phyloP scores from a whole-genome alignment of 2,113 vertebrate species.

The Setophaga kirtlandii region DNA sequence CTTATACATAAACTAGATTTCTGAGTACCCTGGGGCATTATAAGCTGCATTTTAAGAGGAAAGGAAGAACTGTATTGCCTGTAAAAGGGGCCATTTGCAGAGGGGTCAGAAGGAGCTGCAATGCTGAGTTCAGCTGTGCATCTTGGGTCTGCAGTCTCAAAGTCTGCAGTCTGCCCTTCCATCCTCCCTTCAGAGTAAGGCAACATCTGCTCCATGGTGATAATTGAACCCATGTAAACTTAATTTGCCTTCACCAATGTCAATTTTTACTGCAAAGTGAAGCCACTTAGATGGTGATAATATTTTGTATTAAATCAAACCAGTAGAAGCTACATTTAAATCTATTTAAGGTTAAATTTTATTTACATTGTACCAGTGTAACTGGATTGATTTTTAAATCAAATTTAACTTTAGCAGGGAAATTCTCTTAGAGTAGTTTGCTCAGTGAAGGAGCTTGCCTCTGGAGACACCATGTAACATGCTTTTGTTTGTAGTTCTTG shows the following conservation, averaged over 20 bases:
- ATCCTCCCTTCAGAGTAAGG: not conserved
- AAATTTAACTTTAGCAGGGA: not conserved
- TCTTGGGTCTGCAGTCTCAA: not conserved
- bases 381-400: not conserved
- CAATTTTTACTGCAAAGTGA: not conserved
- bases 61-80: not conserved
- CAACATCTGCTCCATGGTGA: not conserved
- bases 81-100: not conserved
- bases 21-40: not conserved
- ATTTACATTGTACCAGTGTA: not conserved
- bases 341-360: not conserved
- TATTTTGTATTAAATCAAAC: not conserved
- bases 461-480: not conserved
- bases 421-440: not conserved
- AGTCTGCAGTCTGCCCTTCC: not conserved
- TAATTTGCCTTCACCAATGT: not conserved
- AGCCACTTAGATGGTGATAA: not conserved
- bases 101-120: not conserved
- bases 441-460: not conserved
- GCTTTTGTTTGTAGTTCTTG: not conserved
- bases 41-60: not conserved
- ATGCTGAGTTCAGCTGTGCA: accelerated
- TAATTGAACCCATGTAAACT: not conserved
- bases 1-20: not conserved
- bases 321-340: not conserved